These are phyloP conservation scores for Callinectes sapidus DNA, from an alignment of 2,888 invertebrate genomes.

Conservation along the genomic window DNA sequence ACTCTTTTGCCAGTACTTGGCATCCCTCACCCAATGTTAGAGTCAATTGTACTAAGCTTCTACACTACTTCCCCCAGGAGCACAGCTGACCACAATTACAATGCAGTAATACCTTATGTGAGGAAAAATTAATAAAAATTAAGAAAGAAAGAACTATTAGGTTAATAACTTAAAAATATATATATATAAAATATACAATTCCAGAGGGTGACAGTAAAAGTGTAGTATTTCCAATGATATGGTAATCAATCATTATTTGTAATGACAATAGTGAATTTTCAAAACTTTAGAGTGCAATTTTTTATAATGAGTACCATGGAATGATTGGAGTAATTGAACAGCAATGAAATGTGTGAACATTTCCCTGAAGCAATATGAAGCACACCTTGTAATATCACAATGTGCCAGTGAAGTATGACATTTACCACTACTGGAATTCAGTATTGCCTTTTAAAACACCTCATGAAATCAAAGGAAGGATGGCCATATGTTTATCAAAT, in stretches of 20 bases:
- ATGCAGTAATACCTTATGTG: not conserved
- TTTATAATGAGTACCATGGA: not conserved
- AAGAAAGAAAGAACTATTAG: not conserved
- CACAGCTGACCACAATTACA: not conserved
- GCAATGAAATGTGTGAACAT: not conserved
- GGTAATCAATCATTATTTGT: not conserved
- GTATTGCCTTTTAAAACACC: not conserved
- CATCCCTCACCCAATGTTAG: slow-evolving; percentile 8
- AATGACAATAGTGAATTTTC: too few species aligned
- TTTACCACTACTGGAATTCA: not conserved
- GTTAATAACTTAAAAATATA: not conserved
- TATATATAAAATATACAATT: not conserved
- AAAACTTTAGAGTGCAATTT: not conserved
- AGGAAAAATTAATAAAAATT: not conserved
- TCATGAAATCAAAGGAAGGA: not conserved
- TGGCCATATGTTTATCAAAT: slow-evolving; percentile 2
- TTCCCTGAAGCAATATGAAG: too few species aligned
- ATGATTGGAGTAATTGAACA: not conserved
- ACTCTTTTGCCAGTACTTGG: slow-evolving; percentile 18
- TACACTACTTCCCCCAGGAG: slow-evolving; percentile 22
- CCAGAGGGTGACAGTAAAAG: not conserved
- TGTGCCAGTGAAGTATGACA: too few species aligned
- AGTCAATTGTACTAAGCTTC: not conserved
- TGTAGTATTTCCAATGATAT: not conserved
- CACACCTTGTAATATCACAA: too few species aligned